A percentile compares a stretch with the other conserved stretches of the same genome.
phyloP scores from a whole-genome alignment of 92 coral and sea anemone genomes.

The Zoanthus sansibaricus region DNA sequence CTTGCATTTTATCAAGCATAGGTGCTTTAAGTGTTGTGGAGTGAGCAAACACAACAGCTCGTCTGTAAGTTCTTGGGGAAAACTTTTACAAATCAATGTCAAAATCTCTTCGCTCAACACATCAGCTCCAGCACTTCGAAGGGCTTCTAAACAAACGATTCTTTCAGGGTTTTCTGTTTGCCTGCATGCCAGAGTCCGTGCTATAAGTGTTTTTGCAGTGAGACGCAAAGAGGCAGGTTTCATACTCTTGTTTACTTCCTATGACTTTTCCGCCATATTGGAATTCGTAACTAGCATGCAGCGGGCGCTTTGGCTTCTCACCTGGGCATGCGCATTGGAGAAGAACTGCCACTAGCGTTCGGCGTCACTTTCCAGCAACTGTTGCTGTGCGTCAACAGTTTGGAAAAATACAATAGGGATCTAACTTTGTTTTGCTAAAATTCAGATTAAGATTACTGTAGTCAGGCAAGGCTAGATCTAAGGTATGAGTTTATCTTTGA shows the following conservation, averaged over 20 bases:
- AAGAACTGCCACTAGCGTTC: slow-evolving; percentile 67
- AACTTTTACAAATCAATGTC: slow-evolving; percentile 57
- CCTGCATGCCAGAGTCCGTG: slow-evolving; percentile 68
- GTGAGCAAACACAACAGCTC: slow-evolving; percentile 64
- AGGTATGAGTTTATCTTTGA: slow-evolving; percentile 89
- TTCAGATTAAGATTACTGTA: neutral
- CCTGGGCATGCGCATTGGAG: slow-evolving; percentile 63
- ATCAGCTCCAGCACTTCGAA: slow-evolving; percentile 61
- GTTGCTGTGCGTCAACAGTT: slow-evolving; percentile 34
- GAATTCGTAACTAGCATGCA: slow-evolving; percentile 50
- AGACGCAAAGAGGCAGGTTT: slow-evolving; percentile 66
- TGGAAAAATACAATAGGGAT: neutral
- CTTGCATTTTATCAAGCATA: slow-evolving; percentile 67
- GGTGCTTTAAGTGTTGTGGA: slow-evolving; percentile 73
- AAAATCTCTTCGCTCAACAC: slow-evolving; percentile 75
- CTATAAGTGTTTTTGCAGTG: slow-evolving; percentile 63
- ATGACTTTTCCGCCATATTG: slow-evolving; percentile 9
- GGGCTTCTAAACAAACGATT: slow-evolving; percentile 51
- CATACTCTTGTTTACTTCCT: slow-evolving; percentile 43
- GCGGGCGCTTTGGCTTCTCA: slow-evolving; percentile 46
- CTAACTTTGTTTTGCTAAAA: slow-evolving; percentile 4
- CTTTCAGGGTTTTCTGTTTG: slow-evolving; percentile 54
- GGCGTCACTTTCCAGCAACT: slow-evolving; percentile 64
- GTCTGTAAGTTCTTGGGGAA: slow-evolving; percentile 76
- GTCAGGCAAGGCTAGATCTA: slow-evolving; percentile 17